Conservation (phyloP, 2,797 vertebrate genomes). For the Oryzias sinensis region DNA sequence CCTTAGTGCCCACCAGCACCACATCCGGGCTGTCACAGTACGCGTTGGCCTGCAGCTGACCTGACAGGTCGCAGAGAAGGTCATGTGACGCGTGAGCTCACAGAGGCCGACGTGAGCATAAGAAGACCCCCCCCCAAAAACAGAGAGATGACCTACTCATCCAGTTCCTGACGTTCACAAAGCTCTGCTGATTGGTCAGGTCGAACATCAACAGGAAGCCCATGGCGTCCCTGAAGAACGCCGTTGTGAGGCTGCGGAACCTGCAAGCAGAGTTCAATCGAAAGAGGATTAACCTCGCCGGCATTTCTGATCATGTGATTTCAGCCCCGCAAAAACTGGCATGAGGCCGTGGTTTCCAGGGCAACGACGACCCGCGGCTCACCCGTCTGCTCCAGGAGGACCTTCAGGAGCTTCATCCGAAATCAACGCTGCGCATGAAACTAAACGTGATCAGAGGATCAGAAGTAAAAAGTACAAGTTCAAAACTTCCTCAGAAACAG, state of each 20-base stretch:
- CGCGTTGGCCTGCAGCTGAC: constrained; percentile 94
- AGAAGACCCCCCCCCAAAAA: too few species aligned
- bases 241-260: constrained; percentile 93
- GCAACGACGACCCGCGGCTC: too few species aligned
- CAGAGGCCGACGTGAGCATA: too few species aligned
- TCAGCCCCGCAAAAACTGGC: too few species aligned
- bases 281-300: background rate
- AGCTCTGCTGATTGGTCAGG: constrained; percentile 94
- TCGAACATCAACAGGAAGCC: constrained; percentile 96
- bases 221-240: constrained; percentile 98
- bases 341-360: too few species aligned
- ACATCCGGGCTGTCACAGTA: constrained; percentile 96
- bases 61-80: constrained; percentile 67
- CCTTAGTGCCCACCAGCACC: constrained; percentile 93
- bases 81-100: background rate
- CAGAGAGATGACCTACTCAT: constrained; percentile 85
- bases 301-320: too few species aligned
- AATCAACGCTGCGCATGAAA: too few species aligned
- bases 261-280: constrained; percentile 57
- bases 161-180: constrained; percentile 95
- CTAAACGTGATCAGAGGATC: too few species aligned
- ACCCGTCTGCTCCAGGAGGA: too few species aligned
- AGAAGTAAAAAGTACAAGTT: too few species aligned
- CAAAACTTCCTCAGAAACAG: too few species aligned
- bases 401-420: too few species aligned